These are phyloP conservation scores for Pteria penguin DNA, from an alignment of 2,888 invertebrate genomes.

Conservation along the genomic window DNA sequence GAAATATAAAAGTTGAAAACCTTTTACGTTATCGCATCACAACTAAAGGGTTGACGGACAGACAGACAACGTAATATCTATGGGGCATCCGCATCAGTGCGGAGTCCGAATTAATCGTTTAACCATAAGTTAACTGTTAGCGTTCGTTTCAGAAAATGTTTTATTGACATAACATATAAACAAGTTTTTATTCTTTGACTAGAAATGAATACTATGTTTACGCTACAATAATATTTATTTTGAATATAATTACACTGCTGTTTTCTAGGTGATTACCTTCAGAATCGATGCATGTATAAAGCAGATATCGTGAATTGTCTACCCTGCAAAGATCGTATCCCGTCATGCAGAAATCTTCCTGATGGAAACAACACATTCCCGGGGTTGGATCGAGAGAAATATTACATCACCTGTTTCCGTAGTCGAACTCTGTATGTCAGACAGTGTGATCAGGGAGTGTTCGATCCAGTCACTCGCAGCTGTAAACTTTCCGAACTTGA, in stretches of 20 bases:
- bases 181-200: too few species aligned
- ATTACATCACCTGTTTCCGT: constrained; percentile 61
- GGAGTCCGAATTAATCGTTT: too few species aligned
- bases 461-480: constrained; percentile 40
- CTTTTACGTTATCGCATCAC: too few species aligned
- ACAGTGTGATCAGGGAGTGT: constrained; percentile 54
- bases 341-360: constrained; percentile 59
- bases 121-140: too few species aligned
- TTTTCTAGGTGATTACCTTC: constrained; percentile 55
- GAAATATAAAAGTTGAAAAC: too few species aligned
- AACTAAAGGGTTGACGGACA: too few species aligned
- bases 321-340: constrained; percentile 61
- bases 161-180: too few species aligned
- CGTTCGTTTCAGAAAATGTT: too few species aligned
- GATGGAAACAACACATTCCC: constrained; percentile 66
- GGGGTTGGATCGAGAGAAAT: constrained; percentile 52
- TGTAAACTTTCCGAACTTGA: constrained; percentile 49
- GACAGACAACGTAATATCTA: too few species aligned
- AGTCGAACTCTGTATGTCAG: constrained; percentile 57
- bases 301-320: constrained; percentile 57
- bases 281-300: constrained; percentile 51
- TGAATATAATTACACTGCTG: neutral
- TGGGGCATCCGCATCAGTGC: too few species aligned
- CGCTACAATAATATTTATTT: too few species aligned
- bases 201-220: too few species aligned